These are phyloP conservation scores for Exaiptasia diaphana DNA, from an alignment of 64 coral and sea anemone species.

Conservation along the genomic window DNA sequence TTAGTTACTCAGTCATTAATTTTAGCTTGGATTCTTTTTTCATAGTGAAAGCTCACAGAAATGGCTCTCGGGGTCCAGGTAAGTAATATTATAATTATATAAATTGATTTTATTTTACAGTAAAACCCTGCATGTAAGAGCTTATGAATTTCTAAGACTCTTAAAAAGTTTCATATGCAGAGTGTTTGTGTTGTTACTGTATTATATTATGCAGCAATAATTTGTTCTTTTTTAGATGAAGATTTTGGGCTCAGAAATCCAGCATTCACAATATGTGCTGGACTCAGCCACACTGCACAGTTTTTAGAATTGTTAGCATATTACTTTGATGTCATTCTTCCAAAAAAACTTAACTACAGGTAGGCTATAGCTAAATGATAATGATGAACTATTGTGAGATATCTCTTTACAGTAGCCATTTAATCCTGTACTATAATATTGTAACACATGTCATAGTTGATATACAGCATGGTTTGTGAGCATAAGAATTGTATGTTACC, in stretches of 20 bases:
- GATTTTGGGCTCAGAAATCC: conserved; percentile 69
- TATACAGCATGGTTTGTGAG: not conserved
- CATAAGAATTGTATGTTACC: too few species aligned
- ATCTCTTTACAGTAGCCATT: too few species aligned
- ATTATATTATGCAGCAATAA: not conserved
- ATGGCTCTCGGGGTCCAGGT: conserved; percentile 58
- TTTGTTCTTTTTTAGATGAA: conserved; percentile 50
- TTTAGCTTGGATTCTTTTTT: not conserved
- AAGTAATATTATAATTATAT: not conserved
- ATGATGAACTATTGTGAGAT: too few species aligned
- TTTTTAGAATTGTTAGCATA: conserved; percentile 72
- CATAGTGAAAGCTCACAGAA: conserved; percentile 54
- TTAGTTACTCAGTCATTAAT: not conserved
- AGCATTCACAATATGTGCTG: conserved; percentile 74
- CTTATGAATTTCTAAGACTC: too few species aligned
- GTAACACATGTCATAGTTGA: too few species aligned
- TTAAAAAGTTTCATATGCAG: too few species aligned
- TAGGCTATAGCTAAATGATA: not conserved
- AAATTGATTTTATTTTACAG: too few species aligned
- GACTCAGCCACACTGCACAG: conserved; percentile 71
- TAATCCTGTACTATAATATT: too few species aligned
- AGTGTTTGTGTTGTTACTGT: too few species aligned
- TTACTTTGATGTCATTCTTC: conserved; percentile 84
- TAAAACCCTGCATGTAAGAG: too few species aligned
- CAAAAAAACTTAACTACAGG: conserved; percentile 91